Evolutionary conservation across 2,888 invertebrate species (phyloP).

Genomic region (Meandrusa payeni): DNA sequence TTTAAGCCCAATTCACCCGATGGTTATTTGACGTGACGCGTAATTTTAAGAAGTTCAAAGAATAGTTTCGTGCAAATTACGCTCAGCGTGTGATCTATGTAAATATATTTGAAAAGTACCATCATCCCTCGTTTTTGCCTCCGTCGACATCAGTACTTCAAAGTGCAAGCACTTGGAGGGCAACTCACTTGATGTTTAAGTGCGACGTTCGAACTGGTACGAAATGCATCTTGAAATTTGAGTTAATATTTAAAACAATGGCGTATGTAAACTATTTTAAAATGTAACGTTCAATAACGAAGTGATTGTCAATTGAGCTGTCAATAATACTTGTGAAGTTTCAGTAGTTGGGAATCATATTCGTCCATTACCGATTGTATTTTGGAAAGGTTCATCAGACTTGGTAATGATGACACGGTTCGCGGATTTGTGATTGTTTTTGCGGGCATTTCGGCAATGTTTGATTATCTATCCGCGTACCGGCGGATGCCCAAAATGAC

Average conservation of each 20-base stretch:
- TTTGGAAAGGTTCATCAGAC: slow-evolving; percentile 44
- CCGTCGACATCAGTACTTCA: slow-evolving; percentile 5
- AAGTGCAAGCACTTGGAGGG: slow-evolving; percentile 7
- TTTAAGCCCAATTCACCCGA: too few relatives aligned
- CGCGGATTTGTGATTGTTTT: slow-evolving; percentile 40
- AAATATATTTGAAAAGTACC: background rate
- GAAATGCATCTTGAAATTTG: slow-evolving; percentile 2
- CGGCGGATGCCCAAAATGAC: slow-evolving; percentile 15
- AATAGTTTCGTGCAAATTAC: too few relatives aligned
- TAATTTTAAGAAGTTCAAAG: too few relatives aligned
- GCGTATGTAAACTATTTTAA: background rate
- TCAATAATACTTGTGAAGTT: slow-evolving; percentile 14
- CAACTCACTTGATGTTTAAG: slow-evolving; percentile 16
- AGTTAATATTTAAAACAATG: too few relatives aligned
- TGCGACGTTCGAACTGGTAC: slow-evolving; percentile 11
- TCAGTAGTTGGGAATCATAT: slow-evolving; percentile 11
- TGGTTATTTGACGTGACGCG: too few relatives aligned
- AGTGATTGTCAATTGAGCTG: slow-evolving; percentile 11
- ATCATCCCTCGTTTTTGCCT: background rate
- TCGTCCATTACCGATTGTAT: slow-evolving; percentile 26
- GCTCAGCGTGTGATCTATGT: background rate
- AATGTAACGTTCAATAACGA: background rate
- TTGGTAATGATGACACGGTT: slow-evolving; percentile 54
- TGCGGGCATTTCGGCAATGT: slow-evolving; percentile 17
- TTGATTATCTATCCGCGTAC: slow-evolving; percentile 7